A percentile compares a stretch with the other conserved stretches of the same genome.
These are phyloP conservation scores for Brachycybe producta DNA, from an alignment of 2,888 invertebrate genomes.

Conservation along the genomic window DNA sequence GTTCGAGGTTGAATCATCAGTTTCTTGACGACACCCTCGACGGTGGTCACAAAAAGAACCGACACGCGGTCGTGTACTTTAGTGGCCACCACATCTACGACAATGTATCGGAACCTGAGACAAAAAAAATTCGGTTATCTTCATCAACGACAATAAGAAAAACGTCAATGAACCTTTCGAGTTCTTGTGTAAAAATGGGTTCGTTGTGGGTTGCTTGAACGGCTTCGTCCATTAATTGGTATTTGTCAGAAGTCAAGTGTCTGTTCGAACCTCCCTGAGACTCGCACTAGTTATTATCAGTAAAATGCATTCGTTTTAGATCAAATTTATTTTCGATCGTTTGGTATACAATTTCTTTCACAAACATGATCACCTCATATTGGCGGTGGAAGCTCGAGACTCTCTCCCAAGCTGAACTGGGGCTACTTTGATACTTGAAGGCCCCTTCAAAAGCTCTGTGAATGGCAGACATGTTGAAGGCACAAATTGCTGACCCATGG, in stretches of 20 bases:
- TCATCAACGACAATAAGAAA: constrained; percentile 6
- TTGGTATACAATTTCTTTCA: no score
- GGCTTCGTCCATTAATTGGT: constrained; percentile 76
- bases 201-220: constrained; percentile 57
- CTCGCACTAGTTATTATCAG: constrained; percentile 23
- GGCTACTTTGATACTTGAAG: constrained; percentile 67
- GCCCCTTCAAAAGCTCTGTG: constrained; percentile 68
- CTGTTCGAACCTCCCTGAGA: constrained; percentile 20
- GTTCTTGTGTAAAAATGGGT: constrained; percentile 55
- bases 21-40: constrained; percentile 62
- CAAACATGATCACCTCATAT: constrained; percentile 42
- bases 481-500: constrained; percentile 80
- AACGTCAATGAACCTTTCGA: constrained; percentile 40
- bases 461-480: constrained; percentile 71
- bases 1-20: constrained; percentile 57
- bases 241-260: constrained; percentile 41
- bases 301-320: no score
- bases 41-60: constrained; percentile 68
- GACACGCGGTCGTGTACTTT: constrained; percentile 53
- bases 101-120: constrained; percentile 41
- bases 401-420: constrained; percentile 63
- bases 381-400: constrained; percentile 45
- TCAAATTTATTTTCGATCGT: no score
- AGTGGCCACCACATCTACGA: constrained; percentile 64
- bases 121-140: neutral